These are phyloP conservation scores for Lymantria monacha DNA, from an alignment of 2,888 invertebrate species.

Conservation along the genomic window DNA sequence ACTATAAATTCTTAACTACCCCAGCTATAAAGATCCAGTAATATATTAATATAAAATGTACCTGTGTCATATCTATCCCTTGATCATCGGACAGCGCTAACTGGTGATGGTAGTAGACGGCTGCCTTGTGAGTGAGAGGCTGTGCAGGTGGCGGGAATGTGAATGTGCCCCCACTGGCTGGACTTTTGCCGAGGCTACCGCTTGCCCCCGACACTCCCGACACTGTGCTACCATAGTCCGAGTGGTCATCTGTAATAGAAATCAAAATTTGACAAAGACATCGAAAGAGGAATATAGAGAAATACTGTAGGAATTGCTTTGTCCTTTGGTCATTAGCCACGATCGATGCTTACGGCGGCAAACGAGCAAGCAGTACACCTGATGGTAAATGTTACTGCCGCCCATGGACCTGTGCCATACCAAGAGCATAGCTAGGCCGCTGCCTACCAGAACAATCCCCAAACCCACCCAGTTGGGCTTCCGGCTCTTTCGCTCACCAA, in stretches of 20 bases:
- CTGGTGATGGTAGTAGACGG: constrained; percentile 91
- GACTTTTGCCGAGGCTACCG: constrained; percentile 84
- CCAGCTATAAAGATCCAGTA: no score
- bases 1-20: no score
- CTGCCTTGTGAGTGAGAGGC: constrained; percentile 88
- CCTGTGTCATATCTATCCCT: constrained; percentile 94
- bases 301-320: neutral
- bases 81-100: constrained; percentile 92
- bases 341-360: no score
- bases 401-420: no score
- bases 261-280: neutral
- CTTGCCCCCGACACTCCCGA: constrained; percentile 82
- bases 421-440: no score
- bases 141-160: constrained; percentile 88
- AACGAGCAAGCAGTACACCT: no score
- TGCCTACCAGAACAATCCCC: no score
- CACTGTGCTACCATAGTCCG: constrained; percentile 85
- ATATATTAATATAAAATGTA: constrained; percentile 33
- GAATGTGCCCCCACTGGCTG: constrained; percentile 84
- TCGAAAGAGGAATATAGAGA: neutral
- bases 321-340: neutral
- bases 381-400: no score
- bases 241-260: constrained; percentile 83
- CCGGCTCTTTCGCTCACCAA: no score
- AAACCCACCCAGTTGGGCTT: no score